Percentiles rank a stretch among this genome's conserved stretches.
Conservation (phyloP, 2,888 invertebrate species). For the Crocallis elinguaria region DNA sequence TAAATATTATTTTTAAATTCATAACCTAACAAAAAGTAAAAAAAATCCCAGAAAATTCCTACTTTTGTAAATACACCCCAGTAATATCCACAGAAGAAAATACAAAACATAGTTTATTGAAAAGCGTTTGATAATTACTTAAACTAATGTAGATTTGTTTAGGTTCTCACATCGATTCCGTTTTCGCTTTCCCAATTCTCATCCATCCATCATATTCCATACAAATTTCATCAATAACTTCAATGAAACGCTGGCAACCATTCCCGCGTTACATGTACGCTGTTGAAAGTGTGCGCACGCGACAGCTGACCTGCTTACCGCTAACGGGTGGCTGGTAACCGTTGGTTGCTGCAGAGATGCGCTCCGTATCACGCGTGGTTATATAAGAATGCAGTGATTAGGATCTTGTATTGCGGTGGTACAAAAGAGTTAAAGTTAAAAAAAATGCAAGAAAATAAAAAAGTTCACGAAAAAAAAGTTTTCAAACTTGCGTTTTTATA, state of each 20-base stretch:
- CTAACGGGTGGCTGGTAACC: conserved; percentile 43
- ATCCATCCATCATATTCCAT: background rate
- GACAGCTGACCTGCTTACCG: conserved; percentile 74
- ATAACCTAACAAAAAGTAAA: too few species aligned
- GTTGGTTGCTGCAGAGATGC: conserved; percentile 30
- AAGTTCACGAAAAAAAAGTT: too few species aligned
- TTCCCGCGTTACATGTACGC: conserved; percentile 20
- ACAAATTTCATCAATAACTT: background rate
- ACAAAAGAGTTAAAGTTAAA: background rate
- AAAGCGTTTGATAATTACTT: too few species aligned
- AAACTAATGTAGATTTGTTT: background rate
- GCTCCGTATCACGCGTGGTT: background rate
- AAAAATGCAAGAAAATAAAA: background rate
- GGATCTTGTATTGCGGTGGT: background rate
- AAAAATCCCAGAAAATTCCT: too few species aligned
- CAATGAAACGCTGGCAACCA: background rate
- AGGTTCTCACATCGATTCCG: background rate
- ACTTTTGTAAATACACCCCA: too few species aligned
- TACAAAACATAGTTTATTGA: too few species aligned
- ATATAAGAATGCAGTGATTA: conserved; percentile 22
- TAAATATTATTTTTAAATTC: too few species aligned
- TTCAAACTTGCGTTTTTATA: too few species aligned
- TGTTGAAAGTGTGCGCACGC: conserved; percentile 75
- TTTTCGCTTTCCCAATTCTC: background rate
- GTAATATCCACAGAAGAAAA: too few species aligned